Conservation (phyloP, 64 coral and sea anemone genomes). For the Anthopleura sola region DNA sequence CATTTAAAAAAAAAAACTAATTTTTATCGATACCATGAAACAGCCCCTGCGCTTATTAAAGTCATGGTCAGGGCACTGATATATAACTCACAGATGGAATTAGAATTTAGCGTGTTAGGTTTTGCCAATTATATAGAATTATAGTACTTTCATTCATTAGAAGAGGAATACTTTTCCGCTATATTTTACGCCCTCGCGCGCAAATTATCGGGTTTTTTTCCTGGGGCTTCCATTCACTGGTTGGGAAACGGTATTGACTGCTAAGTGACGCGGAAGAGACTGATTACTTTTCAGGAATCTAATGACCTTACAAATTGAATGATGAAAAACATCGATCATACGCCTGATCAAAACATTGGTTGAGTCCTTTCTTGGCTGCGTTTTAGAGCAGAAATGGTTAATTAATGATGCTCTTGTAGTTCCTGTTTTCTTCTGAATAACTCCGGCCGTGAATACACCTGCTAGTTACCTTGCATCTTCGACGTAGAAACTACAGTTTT, state of each 20-base stretch:
- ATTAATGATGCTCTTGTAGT: neutral
- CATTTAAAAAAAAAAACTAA: no score
- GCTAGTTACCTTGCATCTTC: neutral
- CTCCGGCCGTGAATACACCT: neutral
- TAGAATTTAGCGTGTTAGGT: no score
- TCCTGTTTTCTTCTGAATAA: conserved; percentile 2
- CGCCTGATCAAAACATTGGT: neutral
- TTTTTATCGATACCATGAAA: no score
- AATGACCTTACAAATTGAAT: conserved; percentile 9
- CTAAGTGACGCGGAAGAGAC: neutral
- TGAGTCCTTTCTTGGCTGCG: neutral
- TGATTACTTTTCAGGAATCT: neutral
- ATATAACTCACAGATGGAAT: no score
- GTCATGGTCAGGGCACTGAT: no score
- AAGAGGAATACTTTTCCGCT: neutral
- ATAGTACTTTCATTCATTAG: neutral
- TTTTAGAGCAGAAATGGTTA: neutral
- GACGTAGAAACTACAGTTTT: neutral
- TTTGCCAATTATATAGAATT: neutral
- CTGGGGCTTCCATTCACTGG: neutral
- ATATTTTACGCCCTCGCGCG: neutral
- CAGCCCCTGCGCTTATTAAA: no score
- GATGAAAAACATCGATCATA: neutral
- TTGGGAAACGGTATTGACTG: neutral
- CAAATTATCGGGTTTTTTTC: neutral